Percentiles rank a stretch among this genome's conserved stretches.
Evolutionary conservation across 2,113 vertebrate genomes (phyloP).

Genomic region (Anolis carolinensis): DNA sequence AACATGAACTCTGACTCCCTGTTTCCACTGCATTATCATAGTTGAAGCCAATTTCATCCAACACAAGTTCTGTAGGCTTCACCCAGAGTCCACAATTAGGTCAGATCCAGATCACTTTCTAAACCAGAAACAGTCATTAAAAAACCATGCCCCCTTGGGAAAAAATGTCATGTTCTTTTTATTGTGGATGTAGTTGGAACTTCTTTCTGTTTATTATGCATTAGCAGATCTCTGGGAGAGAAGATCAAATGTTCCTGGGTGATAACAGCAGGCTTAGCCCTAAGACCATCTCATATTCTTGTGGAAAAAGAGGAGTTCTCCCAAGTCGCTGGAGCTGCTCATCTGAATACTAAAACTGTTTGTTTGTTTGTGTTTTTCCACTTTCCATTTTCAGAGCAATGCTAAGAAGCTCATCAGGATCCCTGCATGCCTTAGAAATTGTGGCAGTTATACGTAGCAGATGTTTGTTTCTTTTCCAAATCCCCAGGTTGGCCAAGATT

Average conservation of each 20-base stretch:
- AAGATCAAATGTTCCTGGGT: constrained; percentile 1
- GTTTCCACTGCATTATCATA: too few relatives aligned
- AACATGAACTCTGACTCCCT: neutral
- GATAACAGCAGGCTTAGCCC: constrained; percentile 34
- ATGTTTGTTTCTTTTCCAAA: constrained; percentile 43
- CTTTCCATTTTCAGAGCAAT: constrained; percentile 26
- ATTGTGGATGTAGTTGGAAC: neutral
- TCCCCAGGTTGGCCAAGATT: constrained; percentile 25
- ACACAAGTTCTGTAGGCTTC: neutral
- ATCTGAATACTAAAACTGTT: neutral
- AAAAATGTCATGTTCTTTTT: neutral
- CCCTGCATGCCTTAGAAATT: constrained; percentile 14
- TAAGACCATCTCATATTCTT: neutral
- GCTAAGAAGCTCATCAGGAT: constrained; percentile 40
- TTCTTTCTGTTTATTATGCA: neutral
- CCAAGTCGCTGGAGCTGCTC: neutral
- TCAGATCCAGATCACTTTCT: neutral
- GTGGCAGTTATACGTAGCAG: constrained; percentile 28
- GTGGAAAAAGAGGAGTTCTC: neutral
- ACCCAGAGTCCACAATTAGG: neutral
- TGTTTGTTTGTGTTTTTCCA: neutral
- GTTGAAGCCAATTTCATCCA: neutral
- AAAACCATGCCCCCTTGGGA: too few relatives aligned
- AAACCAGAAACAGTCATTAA: neutral
- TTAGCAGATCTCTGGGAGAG: neutral